These are phyloP conservation scores for Cyaniris semiargus DNA, from an alignment of 2,888 invertebrate genomes.

Conservation along the genomic window DNA sequence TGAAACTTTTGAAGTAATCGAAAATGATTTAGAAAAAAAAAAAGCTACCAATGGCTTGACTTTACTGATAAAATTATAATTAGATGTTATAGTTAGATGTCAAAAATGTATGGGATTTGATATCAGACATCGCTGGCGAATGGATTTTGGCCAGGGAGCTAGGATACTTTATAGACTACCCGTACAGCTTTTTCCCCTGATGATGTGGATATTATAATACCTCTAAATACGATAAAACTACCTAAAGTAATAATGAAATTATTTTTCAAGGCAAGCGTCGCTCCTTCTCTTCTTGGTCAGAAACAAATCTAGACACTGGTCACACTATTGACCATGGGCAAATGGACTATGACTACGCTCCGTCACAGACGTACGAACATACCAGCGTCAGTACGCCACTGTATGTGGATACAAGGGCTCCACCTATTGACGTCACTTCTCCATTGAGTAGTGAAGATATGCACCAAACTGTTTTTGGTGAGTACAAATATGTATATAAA, in stretches of 20 bases:
- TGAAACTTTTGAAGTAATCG: neutral
- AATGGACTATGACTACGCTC: conserved; percentile 61
- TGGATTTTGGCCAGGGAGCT: too few species aligned
- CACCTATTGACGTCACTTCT: conserved; percentile 59
- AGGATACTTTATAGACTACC: too few species aligned
- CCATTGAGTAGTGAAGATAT: conserved; percentile 70
- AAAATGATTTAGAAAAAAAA: too few species aligned
- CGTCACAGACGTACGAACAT: conserved; percentile 56
- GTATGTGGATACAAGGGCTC: conserved; percentile 84
- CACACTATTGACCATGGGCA: conserved; percentile 86
- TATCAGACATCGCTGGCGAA: too few species aligned
- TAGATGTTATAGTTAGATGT: too few species aligned
- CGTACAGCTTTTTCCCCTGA: neutral
- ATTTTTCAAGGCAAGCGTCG: conserved; percentile 36
- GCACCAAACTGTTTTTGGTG: conserved; percentile 66
- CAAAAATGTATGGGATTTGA: too few species aligned
- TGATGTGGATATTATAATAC: neutral
- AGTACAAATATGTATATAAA: conserved; percentile 38
- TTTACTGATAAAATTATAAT: too few species aligned
- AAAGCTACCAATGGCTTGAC: too few species aligned
- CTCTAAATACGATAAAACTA: neutral
- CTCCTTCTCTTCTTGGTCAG: conserved; percentile 88
- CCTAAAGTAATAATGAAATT: neutral
- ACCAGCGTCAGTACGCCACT: conserved; percentile 78
- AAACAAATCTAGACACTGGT: conserved; percentile 94